A percentile compares a stretch with the other conserved stretches of the same genome.
Conservation (phyloP, 2,797 vertebrate species). For the Callimico goeldii region DNA sequence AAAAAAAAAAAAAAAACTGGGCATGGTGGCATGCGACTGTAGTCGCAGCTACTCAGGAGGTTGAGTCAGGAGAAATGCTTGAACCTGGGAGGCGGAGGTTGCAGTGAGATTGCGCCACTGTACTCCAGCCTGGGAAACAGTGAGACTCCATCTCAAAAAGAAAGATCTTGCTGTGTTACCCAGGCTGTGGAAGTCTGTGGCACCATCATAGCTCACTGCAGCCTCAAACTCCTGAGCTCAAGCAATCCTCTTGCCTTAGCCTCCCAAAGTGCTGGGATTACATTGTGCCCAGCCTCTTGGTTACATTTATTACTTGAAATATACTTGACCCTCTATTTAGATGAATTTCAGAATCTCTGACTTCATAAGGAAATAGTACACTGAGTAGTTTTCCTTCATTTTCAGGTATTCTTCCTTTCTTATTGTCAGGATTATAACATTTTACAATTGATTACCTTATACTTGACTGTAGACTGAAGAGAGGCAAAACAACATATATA, state of each 20-base stretch:
- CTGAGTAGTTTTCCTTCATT: neutral
- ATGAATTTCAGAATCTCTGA: neutral
- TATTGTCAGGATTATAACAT: neutral
- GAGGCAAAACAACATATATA: neutral
- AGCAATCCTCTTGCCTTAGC: neutral
- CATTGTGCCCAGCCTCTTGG: neutral
- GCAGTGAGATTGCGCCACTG: neutral
- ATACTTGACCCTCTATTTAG: neutral
- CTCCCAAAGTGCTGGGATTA: neutral
- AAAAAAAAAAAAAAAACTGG: neutral
- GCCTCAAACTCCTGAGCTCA: neutral
- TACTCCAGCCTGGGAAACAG: neutral
- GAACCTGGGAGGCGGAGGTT: neutral
- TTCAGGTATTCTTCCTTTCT: neutral
- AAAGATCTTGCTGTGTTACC: neutral
- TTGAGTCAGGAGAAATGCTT: neutral
- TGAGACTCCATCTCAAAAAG: no score
- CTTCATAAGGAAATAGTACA: neutral
- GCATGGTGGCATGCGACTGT: no score
- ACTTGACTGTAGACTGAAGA: neutral
- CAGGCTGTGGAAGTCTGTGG: neutral
- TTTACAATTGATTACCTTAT: neutral
- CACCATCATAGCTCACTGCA: neutral
- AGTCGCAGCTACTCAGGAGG: no score
- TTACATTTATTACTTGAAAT: neutral